Conservation (phyloP, 2,113 vertebrate genomes). For the Taxidea taxus region DNA sequence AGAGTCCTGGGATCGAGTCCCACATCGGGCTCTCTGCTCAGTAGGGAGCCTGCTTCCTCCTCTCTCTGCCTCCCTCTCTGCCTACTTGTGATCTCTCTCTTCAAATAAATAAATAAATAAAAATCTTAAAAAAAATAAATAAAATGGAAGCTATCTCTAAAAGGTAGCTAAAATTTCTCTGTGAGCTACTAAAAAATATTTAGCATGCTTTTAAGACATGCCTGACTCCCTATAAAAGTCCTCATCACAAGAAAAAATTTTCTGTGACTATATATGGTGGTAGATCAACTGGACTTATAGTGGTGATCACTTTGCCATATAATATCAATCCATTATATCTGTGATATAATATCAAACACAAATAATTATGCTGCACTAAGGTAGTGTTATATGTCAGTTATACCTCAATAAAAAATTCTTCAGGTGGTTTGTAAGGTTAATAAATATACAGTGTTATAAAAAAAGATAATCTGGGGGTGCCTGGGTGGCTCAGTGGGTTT, state of each 20-base stretch:
- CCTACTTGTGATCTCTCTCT: too few relatives aligned
- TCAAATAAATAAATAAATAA: too few relatives aligned
- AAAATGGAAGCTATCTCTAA: background rate
- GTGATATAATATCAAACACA: background rate
- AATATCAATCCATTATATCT: background rate
- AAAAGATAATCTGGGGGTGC: background rate
- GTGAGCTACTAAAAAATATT: background rate
- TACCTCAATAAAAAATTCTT: background rate
- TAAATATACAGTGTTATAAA: background rate
- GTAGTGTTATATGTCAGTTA: background rate
- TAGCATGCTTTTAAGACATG: slow-evolving; percentile 29
- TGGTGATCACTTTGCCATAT: background rate
- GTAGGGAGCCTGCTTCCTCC: too few relatives aligned
- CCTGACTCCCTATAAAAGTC: background rate
- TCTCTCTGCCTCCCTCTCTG: too few relatives aligned
- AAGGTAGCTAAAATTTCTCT: background rate
- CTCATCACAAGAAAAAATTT: background rate
- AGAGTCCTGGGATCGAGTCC: too few relatives aligned
- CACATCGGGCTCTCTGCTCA: too few relatives aligned
- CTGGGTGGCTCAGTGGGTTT: too few relatives aligned
- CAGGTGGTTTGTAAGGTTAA: background rate
- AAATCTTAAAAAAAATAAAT: too few relatives aligned
- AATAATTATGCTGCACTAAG: background rate
- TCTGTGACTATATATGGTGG: background rate
- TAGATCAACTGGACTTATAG: background rate